phyloP scores from a whole-genome alignment of 2,113 vertebrate species.

The Triplophysa siluroides region DNA sequence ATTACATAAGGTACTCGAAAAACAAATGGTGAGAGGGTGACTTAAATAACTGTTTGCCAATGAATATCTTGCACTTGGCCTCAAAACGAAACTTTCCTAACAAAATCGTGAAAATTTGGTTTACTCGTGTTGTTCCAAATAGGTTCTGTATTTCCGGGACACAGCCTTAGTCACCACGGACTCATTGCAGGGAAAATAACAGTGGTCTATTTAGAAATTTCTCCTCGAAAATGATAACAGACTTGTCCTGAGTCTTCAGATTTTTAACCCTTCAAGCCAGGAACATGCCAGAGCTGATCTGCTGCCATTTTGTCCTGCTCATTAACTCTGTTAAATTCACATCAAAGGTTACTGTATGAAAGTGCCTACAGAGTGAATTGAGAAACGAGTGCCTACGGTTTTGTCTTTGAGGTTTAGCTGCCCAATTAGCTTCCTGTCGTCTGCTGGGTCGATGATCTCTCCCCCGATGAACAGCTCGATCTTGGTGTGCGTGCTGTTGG shows the following conservation, averaged over 20 bases:
- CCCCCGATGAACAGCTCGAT: slow-evolving; percentile 97
- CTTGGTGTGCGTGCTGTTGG: slow-evolving; percentile 95
- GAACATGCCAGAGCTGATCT: neutral
- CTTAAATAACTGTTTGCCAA: too few relatives aligned
- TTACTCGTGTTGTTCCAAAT: too few relatives aligned
- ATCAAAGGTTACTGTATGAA: neutral
- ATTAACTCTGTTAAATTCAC: neutral
- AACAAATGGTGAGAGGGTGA: too few relatives aligned
- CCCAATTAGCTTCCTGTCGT: slow-evolving; percentile 96
- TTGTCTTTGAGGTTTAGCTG: slow-evolving; percentile 99
- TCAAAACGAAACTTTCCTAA: too few relatives aligned
- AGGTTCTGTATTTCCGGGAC: too few relatives aligned
- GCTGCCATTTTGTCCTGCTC: neutral
- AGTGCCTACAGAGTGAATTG: neutral
- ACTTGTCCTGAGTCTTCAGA: neutral
- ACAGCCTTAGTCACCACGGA: too few relatives aligned
- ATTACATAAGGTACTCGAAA: neutral
- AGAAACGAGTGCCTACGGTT: slow-evolving; percentile 77
- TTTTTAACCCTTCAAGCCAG: too few relatives aligned
- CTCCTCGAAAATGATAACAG: too few relatives aligned
- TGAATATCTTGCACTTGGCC: too few relatives aligned
- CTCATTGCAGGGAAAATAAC: too few relatives aligned
- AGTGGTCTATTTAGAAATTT: too few relatives aligned
- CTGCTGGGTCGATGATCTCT: slow-evolving; percentile 96
- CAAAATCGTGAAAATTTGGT: too few relatives aligned